These are phyloP conservation scores for Lutraria lutraria DNA, from an alignment of 2,888 invertebrate genomes.

Conservation along the genomic window DNA sequence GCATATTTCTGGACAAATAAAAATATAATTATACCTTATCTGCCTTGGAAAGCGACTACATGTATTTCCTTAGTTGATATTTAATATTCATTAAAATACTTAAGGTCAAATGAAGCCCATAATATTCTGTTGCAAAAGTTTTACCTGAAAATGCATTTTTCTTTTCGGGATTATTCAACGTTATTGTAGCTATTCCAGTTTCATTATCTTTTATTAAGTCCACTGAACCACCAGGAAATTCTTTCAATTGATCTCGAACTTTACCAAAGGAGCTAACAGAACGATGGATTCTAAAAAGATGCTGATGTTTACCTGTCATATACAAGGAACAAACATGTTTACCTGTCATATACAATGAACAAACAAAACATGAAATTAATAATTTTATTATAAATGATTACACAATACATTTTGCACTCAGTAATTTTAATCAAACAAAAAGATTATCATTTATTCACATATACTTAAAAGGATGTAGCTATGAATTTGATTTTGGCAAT, in stretches of 20 bases:
- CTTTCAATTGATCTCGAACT: slow-evolving; percentile 23
- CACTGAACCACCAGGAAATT: slow-evolving; percentile 73
- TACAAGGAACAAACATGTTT: too few relatives aligned
- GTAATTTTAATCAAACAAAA: too few relatives aligned
- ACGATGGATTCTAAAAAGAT: not conserved
- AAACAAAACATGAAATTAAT: not conserved
- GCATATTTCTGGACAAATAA: too few relatives aligned
- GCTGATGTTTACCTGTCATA: not conserved
- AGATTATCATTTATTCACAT: too few relatives aligned
- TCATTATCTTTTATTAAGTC: slow-evolving; percentile 85
- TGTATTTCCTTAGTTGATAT: too few relatives aligned
- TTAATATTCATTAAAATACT: too few relatives aligned
- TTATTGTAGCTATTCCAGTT: slow-evolving; percentile 87
- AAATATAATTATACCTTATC: too few relatives aligned
- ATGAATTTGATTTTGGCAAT: too few relatives aligned
- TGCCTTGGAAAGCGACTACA: too few relatives aligned
- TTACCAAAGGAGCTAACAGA: slow-evolving; percentile 1
- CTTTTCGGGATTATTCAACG: slow-evolving; percentile 86
- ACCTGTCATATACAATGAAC: not conserved
- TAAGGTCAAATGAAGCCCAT: not conserved
- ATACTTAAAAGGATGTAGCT: too few relatives aligned
- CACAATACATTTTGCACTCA: too few relatives aligned
- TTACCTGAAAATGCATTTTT: slow-evolving; percentile 88
- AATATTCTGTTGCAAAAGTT: not conserved
- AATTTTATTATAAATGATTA: too few relatives aligned